These are phyloP conservation scores for Drosophila anceps DNA, from an alignment of 2,888 invertebrate species.

Conservation along the genomic window DNA sequence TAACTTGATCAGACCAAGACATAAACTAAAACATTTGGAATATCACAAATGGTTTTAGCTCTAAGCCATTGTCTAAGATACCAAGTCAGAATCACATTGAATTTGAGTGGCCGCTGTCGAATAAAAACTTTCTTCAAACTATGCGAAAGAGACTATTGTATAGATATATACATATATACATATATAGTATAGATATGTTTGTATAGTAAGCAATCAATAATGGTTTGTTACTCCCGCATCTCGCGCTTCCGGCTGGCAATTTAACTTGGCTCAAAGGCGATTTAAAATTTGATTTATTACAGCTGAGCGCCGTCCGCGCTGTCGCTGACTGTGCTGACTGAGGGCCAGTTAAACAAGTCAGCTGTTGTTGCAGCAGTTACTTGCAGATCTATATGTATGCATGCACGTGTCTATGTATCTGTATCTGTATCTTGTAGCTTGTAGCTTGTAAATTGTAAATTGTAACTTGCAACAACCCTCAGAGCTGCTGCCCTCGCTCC, in stretches of 20 bases:
- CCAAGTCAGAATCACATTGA: constrained; percentile 15
- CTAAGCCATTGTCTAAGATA: constrained; percentile 1
- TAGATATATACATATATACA: background rate
- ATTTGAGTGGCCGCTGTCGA: background rate
- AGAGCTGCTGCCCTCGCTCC: constrained; percentile 6
- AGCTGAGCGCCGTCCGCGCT: constrained; percentile 32
- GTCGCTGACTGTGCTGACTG: constrained; percentile 1
- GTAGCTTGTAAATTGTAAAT: constrained; percentile 26
- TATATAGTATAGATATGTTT: background rate
- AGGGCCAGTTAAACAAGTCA: constrained; percentile 49
- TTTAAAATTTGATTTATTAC: constrained; percentile 76
- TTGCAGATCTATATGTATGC: constrained; percentile 13
- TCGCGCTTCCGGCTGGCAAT: constrained; percentile 73
- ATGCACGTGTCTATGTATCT: background rate
- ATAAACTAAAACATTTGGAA: background rate
- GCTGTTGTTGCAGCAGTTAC: constrained; percentile 44
- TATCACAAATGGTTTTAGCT: background rate
- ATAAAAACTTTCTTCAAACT: constrained; percentile 38
- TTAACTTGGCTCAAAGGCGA: constrained; percentile 76
- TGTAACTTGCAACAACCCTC: constrained; percentile 35
- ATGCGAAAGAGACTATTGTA: constrained; percentile 53
- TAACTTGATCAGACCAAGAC: background rate
- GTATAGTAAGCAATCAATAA: constrained; percentile 34
- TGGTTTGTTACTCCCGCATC: constrained; percentile 42
- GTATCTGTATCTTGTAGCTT: constrained; percentile 24